These are phyloP conservation scores for Tenrec ecaudatus DNA, from an alignment of 2,113 vertebrate genomes.

Conservation along the genomic window DNA sequence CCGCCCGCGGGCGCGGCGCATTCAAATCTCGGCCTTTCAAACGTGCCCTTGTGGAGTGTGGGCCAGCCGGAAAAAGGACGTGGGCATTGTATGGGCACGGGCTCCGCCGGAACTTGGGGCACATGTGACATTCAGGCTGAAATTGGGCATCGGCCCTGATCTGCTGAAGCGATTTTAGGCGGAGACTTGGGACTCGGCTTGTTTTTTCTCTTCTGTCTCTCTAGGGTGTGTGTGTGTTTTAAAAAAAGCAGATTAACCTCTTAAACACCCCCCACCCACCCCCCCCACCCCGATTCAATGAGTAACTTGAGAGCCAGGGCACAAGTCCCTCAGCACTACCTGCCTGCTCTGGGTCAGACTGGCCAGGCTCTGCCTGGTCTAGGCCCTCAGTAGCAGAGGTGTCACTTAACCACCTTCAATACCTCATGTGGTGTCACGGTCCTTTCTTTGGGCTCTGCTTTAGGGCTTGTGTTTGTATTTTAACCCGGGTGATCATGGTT, in stretches of 20 bases:
- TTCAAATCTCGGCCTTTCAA: background rate
- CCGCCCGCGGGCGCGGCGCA: background rate
- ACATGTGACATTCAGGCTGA: background rate
- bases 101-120: background rate
- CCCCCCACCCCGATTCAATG: too few species aligned
- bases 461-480: background rate
- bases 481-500: background rate
- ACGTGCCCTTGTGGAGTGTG: background rate
- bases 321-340: background rate
- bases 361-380: conserved; percentile 1
- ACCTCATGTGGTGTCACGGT: accelerated
- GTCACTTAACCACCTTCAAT: background rate
- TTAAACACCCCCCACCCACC: too few species aligned
- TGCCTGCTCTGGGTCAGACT: background rate
- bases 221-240: too few species aligned
- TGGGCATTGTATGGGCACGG: background rate
- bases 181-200: background rate
- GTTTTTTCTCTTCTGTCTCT: too few species aligned
- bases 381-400: background rate
- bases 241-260: too few species aligned
- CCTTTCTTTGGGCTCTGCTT: accelerated
- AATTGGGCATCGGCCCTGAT: background rate
- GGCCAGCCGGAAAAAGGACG: background rate
- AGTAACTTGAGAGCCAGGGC: background rate
- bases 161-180: background rate